Conservation (phyloP, 2,888 invertebrate species). For the Agrotis clavis region DNA sequence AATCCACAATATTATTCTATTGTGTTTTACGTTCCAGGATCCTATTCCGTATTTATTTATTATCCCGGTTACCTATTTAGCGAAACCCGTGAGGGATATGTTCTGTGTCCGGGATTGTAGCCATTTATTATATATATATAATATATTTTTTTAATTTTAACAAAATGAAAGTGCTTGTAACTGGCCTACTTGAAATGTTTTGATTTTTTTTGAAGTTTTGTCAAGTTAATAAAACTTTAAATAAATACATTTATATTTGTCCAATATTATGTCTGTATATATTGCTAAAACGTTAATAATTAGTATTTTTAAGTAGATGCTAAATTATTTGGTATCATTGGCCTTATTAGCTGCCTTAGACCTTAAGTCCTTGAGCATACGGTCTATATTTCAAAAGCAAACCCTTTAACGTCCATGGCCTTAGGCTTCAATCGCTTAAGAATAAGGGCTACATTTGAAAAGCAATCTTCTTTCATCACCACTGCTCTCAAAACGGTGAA, state of each 20-base stretch:
- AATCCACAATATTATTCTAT: too few species aligned
- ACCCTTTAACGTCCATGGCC: background rate
- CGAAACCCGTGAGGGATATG: too few species aligned
- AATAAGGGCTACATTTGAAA: slow-evolving; percentile 32
- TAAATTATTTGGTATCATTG: slow-evolving; percentile 37
- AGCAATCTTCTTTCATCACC: background rate
- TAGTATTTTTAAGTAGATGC: slow-evolving; percentile 49
- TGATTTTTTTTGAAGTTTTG: background rate
- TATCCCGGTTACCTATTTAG: too few species aligned
- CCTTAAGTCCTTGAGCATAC: slow-evolving; percentile 6
- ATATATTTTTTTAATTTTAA: too few species aligned
- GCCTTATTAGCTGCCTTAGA: slow-evolving; percentile 53
- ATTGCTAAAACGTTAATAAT: slow-evolving; percentile 48
- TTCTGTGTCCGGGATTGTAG: too few species aligned
- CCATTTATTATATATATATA: too few species aligned
- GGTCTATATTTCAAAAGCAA: slow-evolving; percentile 29
- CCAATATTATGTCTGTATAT: slow-evolving; percentile 59
- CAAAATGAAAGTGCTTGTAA: too few species aligned
- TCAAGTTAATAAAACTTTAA: slow-evolving; percentile 30
- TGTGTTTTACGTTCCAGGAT: too few species aligned
- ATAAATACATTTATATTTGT: slow-evolving; percentile 39
- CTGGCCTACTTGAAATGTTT: too few species aligned
- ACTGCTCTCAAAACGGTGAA: background rate
- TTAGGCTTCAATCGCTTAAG: slow-evolving; percentile 13
- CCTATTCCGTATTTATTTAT: too few species aligned